Evolutionary conservation across 2,888 invertebrate genomes (phyloP), one percentile per base, ranked within the genome.

Genomic region (Agonopterix alstromeriana): DNA sequence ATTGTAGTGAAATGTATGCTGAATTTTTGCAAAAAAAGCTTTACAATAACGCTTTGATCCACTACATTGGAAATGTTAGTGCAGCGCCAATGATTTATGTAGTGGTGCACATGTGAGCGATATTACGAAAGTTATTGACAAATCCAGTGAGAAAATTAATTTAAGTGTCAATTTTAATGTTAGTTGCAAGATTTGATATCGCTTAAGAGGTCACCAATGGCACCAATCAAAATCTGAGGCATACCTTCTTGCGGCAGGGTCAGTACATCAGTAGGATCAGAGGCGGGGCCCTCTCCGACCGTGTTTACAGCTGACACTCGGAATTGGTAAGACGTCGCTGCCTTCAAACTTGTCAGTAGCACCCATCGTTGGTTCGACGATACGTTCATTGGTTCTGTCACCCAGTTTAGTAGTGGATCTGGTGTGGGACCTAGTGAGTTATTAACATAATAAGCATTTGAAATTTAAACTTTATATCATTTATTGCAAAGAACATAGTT

Each of bases 261-360:
- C 48, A 99, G 92, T 47, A 95, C 92, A 68, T 96, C 96, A 57
- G 97, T 97, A 0, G 98, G 94, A 51, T 94, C 94, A 0, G 98
- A 98, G 1, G 97, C 93, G 0, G 95, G 93, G 2, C 99, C 98
- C 73, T 98, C 97, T 0, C 99, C 99, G 1, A 98, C 98, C 46
- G 95, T 94, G 81, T 99, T 99, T 9, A 98, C 95, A 10, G 99
- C 98, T 55, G 96, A 96, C n/a, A 99, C 96, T 54, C 98, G 91
- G 82, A 99, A 99, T 77, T 98, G 97, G 80, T 99, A 99, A 0
- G 96, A 94, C 0, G 97, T 95, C 0, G 98, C 98, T 0, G 99
- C 98, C 79, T 97, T 97, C 45, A 99, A 88, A 70, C 95, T 95
- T 42, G 93, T 94, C 45, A 98, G 86, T 38, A 97, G 77, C 9